Evolutionary conservation across 1,140 invertebrate species (phyloP), one percentile per base, ranked within the genome.

Genomic region (Polypedilum pembai): DNA sequence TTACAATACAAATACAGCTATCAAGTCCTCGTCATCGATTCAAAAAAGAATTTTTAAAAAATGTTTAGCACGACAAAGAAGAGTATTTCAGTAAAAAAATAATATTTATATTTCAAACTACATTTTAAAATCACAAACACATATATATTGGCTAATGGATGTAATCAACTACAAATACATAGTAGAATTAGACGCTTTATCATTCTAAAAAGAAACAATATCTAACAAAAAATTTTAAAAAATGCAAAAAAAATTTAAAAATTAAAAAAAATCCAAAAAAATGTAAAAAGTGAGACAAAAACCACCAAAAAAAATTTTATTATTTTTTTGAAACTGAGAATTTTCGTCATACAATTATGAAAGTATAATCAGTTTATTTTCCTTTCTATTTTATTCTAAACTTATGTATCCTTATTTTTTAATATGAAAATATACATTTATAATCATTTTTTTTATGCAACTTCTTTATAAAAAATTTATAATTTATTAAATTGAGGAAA

Each of bases 371-470:
- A 33, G 24, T 33, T 33, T 33, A 33, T 33, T 33, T 33, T 33
- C 24, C 24, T 33, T 33, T 33, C 24, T 33, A 33, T 33, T 33
- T 33, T 33, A 33, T 33, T 33, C 24, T 33, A 33, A 33, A 33
- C 24, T 33, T 33, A 33, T 33, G 24, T 33, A 33, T 56, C 10
- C 10, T 56, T 56, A 56, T 56, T 56, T n/a, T 15, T 12, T 45
- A 45, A 45, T 56, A 56, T n/a, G 12, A n/a, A 56, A 56, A 56
- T 56, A 56, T 56, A n/a, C 45, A 56, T 56, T 15, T 56, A 56
- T 56, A 56, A n/a, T 56, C n/a, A 4, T 56, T 56, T 56, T 56
- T 56, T 33, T 33, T 45, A 12, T 45, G 41, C 15, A 45, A n/a
- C 45, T 56, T 56, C 41, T 45, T 45, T 45, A 45, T 45, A 45